Evolutionary conservation across 2,888 invertebrate species (phyloP), one percentile per base, ranked within the genome.

Genomic region (Elysia crispata): DNA sequence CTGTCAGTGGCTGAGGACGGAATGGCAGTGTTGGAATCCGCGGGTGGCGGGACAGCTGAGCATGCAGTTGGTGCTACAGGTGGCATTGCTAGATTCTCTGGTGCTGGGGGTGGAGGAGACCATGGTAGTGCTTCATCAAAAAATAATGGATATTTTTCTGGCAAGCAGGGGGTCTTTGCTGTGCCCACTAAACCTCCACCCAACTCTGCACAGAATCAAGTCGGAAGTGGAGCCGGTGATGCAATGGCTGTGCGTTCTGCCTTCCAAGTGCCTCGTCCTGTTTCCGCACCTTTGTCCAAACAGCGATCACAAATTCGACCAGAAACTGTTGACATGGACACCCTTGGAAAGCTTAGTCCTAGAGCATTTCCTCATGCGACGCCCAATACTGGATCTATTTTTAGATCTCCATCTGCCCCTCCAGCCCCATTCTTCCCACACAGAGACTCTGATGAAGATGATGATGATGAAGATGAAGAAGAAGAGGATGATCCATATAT

Each of bases 331-430:
- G 89, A 87, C 69, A 66, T 87, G 41, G 86, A 80, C 11, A 41
- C 84, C 30, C 66, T 86, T 25, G 86, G 85, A n/a, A 90, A 89
- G 75, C 82, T 89, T 60, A 89, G 89, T 74, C 90, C 90, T 1
- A 74, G 89, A 70, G 89, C 89, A 1, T 85, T 86, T 69, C 82
- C 86, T 13, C 86, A 87, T 13, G 72, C 78, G 23, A 28, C 67
- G 31, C 60, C 70, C 25, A 23, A 80, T 49, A 33, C 77, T 23
- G 76, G 57, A 49, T 30, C 69, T 0, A 54, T 85, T 72, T 76
- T 86, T 23, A 81, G 89, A 18, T 89, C 90, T 13, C 90, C 89
- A 0, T 89, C 89, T 57, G 90, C 89, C 8, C 89, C 89, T 15
- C 88, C 89, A 20, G 83, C 86, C 5, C 85, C 88, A 1, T 85